Percentiles rank a stretch among this genome's conserved stretches.
phyloP scores from a whole-genome alignment of 2,888 invertebrate genomes.

The Apeira syringaria region DNA sequence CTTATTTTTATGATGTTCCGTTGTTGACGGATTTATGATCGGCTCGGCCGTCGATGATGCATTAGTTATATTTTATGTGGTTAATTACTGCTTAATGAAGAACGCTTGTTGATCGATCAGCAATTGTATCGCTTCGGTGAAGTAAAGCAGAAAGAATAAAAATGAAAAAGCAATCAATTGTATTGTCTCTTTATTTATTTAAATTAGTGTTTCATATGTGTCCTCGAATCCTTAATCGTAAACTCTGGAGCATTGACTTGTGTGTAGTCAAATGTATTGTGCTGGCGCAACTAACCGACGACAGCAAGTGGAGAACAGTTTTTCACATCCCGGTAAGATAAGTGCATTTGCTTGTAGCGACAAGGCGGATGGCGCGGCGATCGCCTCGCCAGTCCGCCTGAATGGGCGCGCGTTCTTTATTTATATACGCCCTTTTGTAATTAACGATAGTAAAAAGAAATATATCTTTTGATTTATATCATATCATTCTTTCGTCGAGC shows the following conservation, averaged over 20 bases:
- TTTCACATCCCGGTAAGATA: slow-evolving; percentile 80
- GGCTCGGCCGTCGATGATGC: slow-evolving; percentile 48
- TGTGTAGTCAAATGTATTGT: slow-evolving; percentile 55
- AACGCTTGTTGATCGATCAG: background rate
- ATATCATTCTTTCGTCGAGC: slow-evolving; percentile 49
- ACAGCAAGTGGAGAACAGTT: slow-evolving; percentile 71
- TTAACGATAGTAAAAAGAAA: slow-evolving; percentile 78
- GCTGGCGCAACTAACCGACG: slow-evolving; percentile 75
- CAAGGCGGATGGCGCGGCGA: slow-evolving; percentile 73
- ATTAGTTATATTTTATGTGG: slow-evolving; percentile 29
- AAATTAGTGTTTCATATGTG: slow-evolving; percentile 61
- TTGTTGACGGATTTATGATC: slow-evolving; percentile 58
- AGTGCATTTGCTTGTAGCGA: slow-evolving; percentile 83
- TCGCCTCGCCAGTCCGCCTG: slow-evolving; percentile 67
- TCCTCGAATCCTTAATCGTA: slow-evolving; percentile 65
- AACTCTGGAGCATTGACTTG: slow-evolving; percentile 70
- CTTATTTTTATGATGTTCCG: slow-evolving; percentile 48
- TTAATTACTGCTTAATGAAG: background rate
- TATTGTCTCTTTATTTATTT: slow-evolving; percentile 56
- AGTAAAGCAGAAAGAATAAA: slow-evolving; percentile 28
- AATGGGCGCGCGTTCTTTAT: slow-evolving; percentile 74
- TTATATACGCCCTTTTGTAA: slow-evolving; percentile 79
- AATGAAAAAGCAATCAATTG: slow-evolving; percentile 47
- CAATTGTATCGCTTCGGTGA: slow-evolving; percentile 8
- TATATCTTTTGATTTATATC: slow-evolving; percentile 72